Base-by-base conservation (phyloP, 2,113 vertebrate species). In the Deroptyus accipitrinus region DNA sequence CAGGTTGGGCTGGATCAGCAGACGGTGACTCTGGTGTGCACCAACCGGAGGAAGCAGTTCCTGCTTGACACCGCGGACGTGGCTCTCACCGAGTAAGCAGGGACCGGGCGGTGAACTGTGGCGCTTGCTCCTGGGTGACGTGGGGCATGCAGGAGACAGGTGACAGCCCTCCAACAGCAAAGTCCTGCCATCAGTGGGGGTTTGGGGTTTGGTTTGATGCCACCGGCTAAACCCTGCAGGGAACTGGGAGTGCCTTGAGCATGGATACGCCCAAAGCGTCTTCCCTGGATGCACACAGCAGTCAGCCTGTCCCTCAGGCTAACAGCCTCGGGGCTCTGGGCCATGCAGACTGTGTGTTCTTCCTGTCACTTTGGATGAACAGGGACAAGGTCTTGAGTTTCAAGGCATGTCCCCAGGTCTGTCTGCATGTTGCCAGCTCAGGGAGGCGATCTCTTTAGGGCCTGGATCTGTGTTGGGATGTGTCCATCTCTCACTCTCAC, bases 1-100 rank as follows among this genome's bases (percentile, higher is more conserved):
- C 89, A 99, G 99, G 99, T 99, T 11, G 99, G 99, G 75, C 97
- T 99, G 19, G 99, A 99, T 78, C 99, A 99, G 95, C 99, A 99
- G 98, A 99, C 99, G 0, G 97, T 99, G 89, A 99, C 96, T 1
- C 92, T 99, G 90, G 99, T 99, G 78, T 99, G 99, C 96, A 99
- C 98, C 86, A 99, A 99, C 91, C 98, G 99, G 94, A 97, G 99
- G 96, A 98, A 99, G 86, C 99, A 99, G 95, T 99, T 99, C 97
- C 97, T 99, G 82, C 97, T 99, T 49, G 99, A 99, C 97, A 98
- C 99, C 0, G 99, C 99, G 0, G 99, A 99, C 12, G 48, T 97
- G 72, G 98, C 98, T 25, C 98, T 99, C 86, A 99, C 99, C 0
- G 95, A 98, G 99, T 99, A 97, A 98, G 99, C 97, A 48, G 31